Evolutionary conservation across 2,888 invertebrate species (phyloP).

Genomic region (Oscheius sp.): DNA sequence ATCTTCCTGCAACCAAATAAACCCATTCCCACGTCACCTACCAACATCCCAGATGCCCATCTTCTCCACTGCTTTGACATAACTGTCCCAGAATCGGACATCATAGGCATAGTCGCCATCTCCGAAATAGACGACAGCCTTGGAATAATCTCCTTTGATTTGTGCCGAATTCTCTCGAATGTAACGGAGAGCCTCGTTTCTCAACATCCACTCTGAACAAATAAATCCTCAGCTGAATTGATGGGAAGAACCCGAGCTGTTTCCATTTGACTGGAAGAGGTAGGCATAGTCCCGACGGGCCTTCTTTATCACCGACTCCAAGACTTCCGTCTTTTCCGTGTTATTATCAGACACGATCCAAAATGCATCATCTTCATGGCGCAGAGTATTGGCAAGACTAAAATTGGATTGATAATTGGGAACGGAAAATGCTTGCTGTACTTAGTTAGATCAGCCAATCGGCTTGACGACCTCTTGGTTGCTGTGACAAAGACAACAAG

Average conservation of each 20-base stretch:
- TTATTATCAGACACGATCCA: slow-evolving; percentile 11
- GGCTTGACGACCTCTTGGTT: slow-evolving; percentile 6
- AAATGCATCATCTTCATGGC: slow-evolving; percentile 3
- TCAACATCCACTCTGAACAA: background rate
- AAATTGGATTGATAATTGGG: background rate
- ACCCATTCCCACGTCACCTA: background rate
- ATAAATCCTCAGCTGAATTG: background rate
- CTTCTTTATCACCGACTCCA: background rate
- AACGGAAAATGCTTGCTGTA: background rate
- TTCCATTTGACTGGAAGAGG: background rate
- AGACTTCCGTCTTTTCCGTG: background rate
- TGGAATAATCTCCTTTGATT: background rate
- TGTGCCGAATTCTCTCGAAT: slow-evolving; percentile 12
- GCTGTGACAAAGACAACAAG: slow-evolving; percentile 3
- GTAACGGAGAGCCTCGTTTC: background rate
- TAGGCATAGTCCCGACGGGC: background rate
- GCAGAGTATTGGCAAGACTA: slow-evolving; percentile 22
- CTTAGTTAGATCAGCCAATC: slow-evolving; percentile 14
- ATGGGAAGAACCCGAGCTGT: background rate
- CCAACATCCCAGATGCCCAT: slow-evolving; percentile 17
- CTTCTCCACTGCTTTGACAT: slow-evolving; percentile 5
- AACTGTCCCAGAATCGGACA: slow-evolving; percentile 12
- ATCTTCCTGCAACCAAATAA: slow-evolving; percentile 8
- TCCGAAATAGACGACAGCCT: slow-evolving; percentile 18
- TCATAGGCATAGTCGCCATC: slow-evolving; percentile 13